phyloP scores from a whole-genome alignment of 2,888 invertebrate genomes.

The Romanomermis culicivorax region DNA sequence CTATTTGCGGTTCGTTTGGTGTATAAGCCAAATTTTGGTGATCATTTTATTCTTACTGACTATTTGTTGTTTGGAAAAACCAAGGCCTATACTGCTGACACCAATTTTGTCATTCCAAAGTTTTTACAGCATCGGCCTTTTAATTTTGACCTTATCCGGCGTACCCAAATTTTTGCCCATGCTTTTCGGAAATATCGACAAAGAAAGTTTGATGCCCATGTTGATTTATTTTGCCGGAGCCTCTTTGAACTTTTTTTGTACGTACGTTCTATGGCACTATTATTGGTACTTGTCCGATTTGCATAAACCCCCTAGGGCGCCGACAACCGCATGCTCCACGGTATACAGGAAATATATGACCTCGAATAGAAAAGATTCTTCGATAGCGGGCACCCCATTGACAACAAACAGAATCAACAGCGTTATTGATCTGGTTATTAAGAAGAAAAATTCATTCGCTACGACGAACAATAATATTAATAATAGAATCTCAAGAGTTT shows the following conservation, averaged over 20 bases:
- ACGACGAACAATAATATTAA: too few species aligned
- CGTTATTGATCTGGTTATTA: too few species aligned
- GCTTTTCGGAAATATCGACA: slow-evolving; percentile 1
- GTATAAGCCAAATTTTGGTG: slow-evolving; percentile 1
- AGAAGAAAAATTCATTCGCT: too few species aligned
- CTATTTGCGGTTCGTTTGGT: slow-evolving; percentile 9
- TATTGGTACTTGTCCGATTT: slow-evolving; percentile 9
- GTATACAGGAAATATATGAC: neutral
- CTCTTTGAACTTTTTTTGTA: slow-evolving; percentile 8
- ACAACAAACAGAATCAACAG: too few species aligned
- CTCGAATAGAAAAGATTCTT: too few species aligned
- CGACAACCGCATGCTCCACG: neutral
- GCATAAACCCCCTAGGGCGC: neutral
- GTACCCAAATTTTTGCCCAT: slow-evolving; percentile 5
- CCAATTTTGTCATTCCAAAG: slow-evolving; percentile 7
- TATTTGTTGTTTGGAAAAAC: neutral
- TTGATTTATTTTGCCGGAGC: slow-evolving; percentile 3
- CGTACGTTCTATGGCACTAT: slow-evolving; percentile 10
- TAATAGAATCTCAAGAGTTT: too few species aligned
- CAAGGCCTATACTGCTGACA: slow-evolving; percentile 4
- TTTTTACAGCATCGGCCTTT: slow-evolving; percentile 7
- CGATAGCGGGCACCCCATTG: too few species aligned
- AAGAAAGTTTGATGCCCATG: slow-evolving; percentile 2
- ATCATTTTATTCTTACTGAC: neutral
- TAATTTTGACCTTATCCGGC: slow-evolving; percentile 6